Base-by-base conservation (phyloP, 2,888 invertebrate species). In the Dromius quadrimaculatus region DNA sequence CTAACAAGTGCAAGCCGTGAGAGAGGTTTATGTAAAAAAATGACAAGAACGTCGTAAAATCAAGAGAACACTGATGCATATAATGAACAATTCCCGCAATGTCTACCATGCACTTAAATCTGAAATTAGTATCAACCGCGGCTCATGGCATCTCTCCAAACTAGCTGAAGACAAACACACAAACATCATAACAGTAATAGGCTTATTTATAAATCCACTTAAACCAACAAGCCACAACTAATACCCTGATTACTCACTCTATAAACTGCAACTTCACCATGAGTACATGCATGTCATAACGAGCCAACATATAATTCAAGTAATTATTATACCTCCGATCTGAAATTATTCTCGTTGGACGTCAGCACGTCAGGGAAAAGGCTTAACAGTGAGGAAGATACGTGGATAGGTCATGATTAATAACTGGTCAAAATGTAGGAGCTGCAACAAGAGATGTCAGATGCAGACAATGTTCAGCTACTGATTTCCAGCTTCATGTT, bases 371-470 rank as follows among this genome's bases (percentile, higher is more conserved):
- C 22, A 19, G 11, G 19, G 6, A 9, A 47, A 11, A n/a, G n/a
- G 22, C 45, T 19, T 19, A n/a, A 19, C 38, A 11, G 45, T 45
- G 47, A 47, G 47, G 20, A 20, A 23, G 11, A 23, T 20, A 45
- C 45, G 41, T 15, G 20, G 45, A 22, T 47, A 22, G 22, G 23
- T 47, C n/a, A 23, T 47, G 47, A 47, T 47, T 47, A 47, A 47
- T 47, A 47, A 47, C 47, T 47, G 47, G 23, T 23, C 47, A 47
- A 23, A 47, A 47, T 47, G 47, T n/a, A n/a, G n/a, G n/a, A n/a
- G 20, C 38, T 11, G 22, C 11, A n/a, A 23, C 22, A 9, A 38
- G n/a, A n/a, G n/a, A n/a, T n/a, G 38, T 38, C 38, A 47, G 20
- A 19, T 17, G 47, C 47, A 20, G 47, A n/a, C n/a, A n/a, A n/a